phyloP scores from a whole-genome alignment of 2,113 vertebrate species.

The Pycnonotus jocosus region DNA sequence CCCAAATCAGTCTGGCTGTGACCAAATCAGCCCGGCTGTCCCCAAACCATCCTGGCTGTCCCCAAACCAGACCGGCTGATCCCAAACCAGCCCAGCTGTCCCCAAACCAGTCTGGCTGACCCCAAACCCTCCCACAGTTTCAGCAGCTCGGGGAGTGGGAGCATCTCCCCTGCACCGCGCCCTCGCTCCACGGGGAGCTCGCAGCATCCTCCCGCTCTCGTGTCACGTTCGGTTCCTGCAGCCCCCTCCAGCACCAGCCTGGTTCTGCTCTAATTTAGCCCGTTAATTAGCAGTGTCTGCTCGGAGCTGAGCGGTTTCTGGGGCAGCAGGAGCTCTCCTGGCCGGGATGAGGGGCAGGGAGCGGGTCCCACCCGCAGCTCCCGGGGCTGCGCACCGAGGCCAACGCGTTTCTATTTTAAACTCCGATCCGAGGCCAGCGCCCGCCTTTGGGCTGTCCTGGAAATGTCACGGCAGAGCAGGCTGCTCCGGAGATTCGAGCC shows the following conservation, averaged over 20 bases:
- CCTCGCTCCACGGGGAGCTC: fast-evolving
- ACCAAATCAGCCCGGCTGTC: not conserved
- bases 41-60: not conserved
- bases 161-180: fast-evolving
- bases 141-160: fast-evolving
- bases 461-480: conserved; percentile 51
- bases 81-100: no score
- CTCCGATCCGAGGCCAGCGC: conserved; percentile 4
- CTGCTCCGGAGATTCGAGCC: not conserved
- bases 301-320: fast-evolving
- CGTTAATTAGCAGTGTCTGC: not conserved
- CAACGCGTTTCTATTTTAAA: conserved; percentile 24
- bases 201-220: fast-evolving
- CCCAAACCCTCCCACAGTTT: not conserved
- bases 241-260: not conserved
- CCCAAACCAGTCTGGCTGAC: not conserved
- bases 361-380: not conserved
- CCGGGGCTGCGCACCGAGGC: not conserved
- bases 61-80: fast-evolving
- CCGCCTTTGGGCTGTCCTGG: conserved; percentile 52
- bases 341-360: not conserved
- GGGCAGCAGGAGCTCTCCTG: not conserved
- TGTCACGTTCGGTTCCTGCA: fast-evolving
- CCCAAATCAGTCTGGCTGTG: fast-evolving
- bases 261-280: not conserved